Evolutionary conservation across 2,888 invertebrate genomes (phyloP).

Genomic region (Drosophila recens): DNA sequence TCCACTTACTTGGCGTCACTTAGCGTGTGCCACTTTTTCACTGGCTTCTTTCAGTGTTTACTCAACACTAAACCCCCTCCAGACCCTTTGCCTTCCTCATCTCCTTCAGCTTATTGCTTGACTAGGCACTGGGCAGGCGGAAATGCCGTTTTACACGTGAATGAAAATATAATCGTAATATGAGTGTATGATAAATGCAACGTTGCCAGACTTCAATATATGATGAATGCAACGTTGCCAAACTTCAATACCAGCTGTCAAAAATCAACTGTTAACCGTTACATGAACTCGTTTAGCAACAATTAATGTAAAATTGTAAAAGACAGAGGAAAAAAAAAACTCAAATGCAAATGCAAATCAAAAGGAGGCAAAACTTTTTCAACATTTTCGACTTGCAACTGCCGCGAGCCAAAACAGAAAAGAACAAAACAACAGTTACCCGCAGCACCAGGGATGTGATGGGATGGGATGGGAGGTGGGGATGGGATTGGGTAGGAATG

Average conservation of each 20-base stretch:
- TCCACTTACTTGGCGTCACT: conserved; percentile 53
- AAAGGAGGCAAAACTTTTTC: conserved; percentile 48
- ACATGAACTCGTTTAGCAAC: conserved; percentile 57
- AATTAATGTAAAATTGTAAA: conserved; percentile 65
- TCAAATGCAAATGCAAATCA: conserved; percentile 60
- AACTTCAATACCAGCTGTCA: conserved; percentile 52
- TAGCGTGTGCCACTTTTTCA: conserved; percentile 78
- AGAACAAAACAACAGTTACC: conserved; percentile 37
- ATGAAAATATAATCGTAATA: conserved; percentile 58
- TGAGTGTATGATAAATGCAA: background rate
- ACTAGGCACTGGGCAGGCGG: conserved; percentile 66
- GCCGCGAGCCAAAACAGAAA: conserved; percentile 45
- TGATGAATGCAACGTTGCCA: conserved; percentile 52
- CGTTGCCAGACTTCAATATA: background rate
- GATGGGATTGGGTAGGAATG: background rate
- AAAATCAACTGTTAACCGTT: conserved; percentile 49
- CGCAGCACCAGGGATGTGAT: conserved; percentile 9
- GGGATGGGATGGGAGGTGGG: background rate
- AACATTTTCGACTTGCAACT: conserved; percentile 17
- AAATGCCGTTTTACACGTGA: conserved; percentile 82
- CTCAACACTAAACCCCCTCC: conserved; percentile 48
- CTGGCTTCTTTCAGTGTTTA: conserved; percentile 74
- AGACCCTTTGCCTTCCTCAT: conserved; percentile 1
- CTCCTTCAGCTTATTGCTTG: conserved; percentile 21
- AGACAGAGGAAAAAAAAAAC: background rate